These are phyloP conservation scores for Synergus umbraculus DNA, from an alignment of 2,888 invertebrate species.

Conservation along the genomic window DNA sequence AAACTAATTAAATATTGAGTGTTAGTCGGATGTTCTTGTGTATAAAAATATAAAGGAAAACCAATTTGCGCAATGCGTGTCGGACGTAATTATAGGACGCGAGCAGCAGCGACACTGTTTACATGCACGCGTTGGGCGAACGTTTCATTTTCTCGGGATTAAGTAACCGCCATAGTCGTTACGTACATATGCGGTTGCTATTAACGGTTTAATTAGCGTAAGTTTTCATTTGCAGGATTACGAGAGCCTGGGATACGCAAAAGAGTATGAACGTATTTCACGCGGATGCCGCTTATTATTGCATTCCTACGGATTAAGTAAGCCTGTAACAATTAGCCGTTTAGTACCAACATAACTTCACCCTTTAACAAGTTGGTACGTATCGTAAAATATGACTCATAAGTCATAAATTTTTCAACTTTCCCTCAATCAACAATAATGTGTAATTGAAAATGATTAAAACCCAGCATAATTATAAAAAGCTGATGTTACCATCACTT, in stretches of 20 bases:
- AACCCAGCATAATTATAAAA: too few relatives aligned
- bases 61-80: conserved; percentile 54
- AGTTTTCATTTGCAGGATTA: conserved; percentile 76
- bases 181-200: conserved; percentile 72
- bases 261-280: conserved; percentile 63
- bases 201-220: conserved; percentile 77
- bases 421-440: too few relatives aligned
- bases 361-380: neutral
- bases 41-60: conserved; percentile 47
- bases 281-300: conserved; percentile 66
- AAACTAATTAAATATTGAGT: neutral
- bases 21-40: neutral
- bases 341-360: conserved; percentile 53
- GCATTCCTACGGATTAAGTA: conserved; percentile 66
- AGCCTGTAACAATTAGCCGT: conserved; percentile 64
- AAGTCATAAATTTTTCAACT: neutral
- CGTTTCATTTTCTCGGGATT: conserved; percentile 75
- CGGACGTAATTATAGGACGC: conserved; percentile 54
- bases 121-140: conserved; percentile 64
- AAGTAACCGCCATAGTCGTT: conserved; percentile 72
- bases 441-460: too few relatives aligned
- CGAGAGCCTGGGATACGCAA: conserved; percentile 50
- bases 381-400: neutral
- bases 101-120: conserved; percentile 56
- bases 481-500: too few relatives aligned